Base-by-base conservation (phyloP, 2,797 vertebrate species). In the Acanthurus tractus region DNA sequence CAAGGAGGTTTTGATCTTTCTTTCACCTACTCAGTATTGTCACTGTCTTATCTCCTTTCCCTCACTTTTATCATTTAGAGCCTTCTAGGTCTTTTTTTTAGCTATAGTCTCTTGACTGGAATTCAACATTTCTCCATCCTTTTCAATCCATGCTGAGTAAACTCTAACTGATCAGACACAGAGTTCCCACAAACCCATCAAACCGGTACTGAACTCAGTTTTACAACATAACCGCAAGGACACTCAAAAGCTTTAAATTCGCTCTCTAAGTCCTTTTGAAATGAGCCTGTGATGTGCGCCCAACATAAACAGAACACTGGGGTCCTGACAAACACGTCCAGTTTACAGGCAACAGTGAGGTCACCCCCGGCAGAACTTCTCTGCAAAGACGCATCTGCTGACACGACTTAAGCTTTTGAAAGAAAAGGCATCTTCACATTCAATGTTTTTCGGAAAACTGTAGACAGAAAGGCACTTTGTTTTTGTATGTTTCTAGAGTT, bases 221-320 rank as follows among this genome's bases (percentile, higher is more conserved):
- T 84, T 86, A 86, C 80, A 86, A 86, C 78, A 74, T 49, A 4
- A 8, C 50, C 22, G 29, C 58, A 76, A 55, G 83, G 58, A 63
- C 76, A 80, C 71, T 81, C 52, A 71, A 81, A 88, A 70, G 84
- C 79, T 83, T 84, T 79, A 67, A 79, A 77, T 54, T 54, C 9
- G 2, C 68, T 63, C 76, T 79, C 63, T 49, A 6, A 65, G 79
- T 73, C 82, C 85, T 81, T 87, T 89, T 85, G 70, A 90, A 87
- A 89, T 34, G 57, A 62, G 63, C 53, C 82, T 91, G 80, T 92
- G 87, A 93, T 88, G 89, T 90, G 53, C 77, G 38, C 83, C 87
- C 82, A 91, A 91, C 73, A 87, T 91, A 91, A 93, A 92, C 90
- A 93, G 71, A 90, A 80, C 81, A 72, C 70, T 54, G 82, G 84